Conservation (phyloP, 2,113 vertebrate species). For the Phalacrocorax pelagicus region DNA sequence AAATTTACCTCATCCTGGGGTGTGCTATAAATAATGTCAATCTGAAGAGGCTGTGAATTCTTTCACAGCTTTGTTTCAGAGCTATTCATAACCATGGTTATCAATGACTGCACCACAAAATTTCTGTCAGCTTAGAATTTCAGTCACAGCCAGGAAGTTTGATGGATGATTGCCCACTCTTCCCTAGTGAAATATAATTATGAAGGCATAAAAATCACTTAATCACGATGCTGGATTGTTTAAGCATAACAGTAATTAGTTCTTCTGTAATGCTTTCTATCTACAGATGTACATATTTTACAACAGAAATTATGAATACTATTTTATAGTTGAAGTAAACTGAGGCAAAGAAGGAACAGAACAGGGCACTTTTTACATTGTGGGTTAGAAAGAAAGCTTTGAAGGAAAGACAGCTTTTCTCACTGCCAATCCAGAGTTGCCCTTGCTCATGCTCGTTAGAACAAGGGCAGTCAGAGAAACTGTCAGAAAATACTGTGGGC, state of each 20-base stretch:
- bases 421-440: neutral
- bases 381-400: neutral
- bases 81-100: constrained; percentile 74
- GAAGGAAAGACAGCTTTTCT: neutral
- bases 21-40: constrained; percentile 66
- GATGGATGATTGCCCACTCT: constrained; percentile 51
- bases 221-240: neutral
- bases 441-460: neutral
- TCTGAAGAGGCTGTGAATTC: constrained; percentile 73
- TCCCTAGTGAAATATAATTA: constrained; percentile 38
- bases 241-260: constrained; percentile 30
- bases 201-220: constrained; percentile 40
- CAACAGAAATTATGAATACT: constrained; percentile 16
- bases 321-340: constrained; percentile 38
- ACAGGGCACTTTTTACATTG: neutral
- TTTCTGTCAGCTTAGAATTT: constrained; percentile 64
- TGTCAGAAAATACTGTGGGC: neutral
- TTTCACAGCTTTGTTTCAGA: constrained; percentile 75
- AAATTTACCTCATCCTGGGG: constrained; percentile 71
- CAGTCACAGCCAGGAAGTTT: constrained; percentile 64
- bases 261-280: constrained; percentile 29
- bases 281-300: constrained; percentile 15
- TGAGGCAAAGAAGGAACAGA: neutral
- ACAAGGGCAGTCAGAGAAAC: neutral
- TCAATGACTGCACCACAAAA: constrained; percentile 71